A percentile compares a stretch with the other conserved stretches of the same genome.
These are phyloP conservation scores for Acanthoscelides obtectus DNA, from an alignment of 2,888 invertebrate species.

Conservation along the genomic window DNA sequence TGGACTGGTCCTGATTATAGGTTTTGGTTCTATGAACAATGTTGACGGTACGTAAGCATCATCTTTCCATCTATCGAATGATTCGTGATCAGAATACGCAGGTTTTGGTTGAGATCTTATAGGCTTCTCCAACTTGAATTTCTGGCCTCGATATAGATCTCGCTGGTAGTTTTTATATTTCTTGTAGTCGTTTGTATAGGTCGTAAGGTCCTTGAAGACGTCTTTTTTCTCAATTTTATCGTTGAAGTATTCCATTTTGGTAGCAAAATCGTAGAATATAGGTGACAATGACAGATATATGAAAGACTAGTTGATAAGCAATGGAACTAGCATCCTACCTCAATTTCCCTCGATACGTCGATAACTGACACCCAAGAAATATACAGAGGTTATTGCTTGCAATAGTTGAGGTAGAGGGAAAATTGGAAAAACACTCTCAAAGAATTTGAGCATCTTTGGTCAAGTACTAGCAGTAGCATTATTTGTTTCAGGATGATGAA, in stretches of 20 bases:
- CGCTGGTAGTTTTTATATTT: constrained; percentile 19
- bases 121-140: constrained; percentile 22
- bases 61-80: constrained; percentile 31
- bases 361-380: no score
- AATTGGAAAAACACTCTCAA: no score
- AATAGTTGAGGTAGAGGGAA: no score
- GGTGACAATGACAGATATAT: background rate
- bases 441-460: no score
- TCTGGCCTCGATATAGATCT: constrained; percentile 18
- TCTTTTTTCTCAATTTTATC: constrained; percentile 29
- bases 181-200: constrained; percentile 37
- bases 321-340: no score
- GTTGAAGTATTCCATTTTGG: constrained; percentile 27
- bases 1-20: constrained; percentile 36
- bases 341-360: no score
- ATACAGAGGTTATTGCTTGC: no score
- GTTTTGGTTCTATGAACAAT: constrained; percentile 36
- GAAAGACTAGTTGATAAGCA: no score
- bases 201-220: constrained; percentile 32
- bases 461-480: no score
- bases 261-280: background rate
- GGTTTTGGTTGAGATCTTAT: constrained; percentile 19
- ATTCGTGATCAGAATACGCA: constrained; percentile 30
- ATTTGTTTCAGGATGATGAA: constrained; percentile 21
- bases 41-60: constrained; percentile 38